Percentiles rank a stretch among this genome's conserved stretches.
Evolutionary conservation across 53 echinoderm and acorn worm species (phyloP).

Genomic region (Stichopus horrens): DNA sequence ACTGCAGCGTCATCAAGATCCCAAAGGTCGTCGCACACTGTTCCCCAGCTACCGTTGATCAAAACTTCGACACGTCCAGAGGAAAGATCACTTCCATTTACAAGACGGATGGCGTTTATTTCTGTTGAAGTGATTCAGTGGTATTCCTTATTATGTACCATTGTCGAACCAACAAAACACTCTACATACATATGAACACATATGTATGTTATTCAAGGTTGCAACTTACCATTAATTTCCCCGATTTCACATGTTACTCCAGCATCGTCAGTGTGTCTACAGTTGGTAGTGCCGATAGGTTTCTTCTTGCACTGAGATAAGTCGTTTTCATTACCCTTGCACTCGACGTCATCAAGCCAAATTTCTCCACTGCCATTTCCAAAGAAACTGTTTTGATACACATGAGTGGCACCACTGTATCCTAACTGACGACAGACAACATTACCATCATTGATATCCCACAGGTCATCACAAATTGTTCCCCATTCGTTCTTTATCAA

Average conservation of each 20-base stretch:
- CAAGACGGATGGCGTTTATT: neutral
- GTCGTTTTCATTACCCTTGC: neutral
- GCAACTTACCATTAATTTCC: no score
- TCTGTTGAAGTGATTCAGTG: neutral
- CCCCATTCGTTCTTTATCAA: neutral
- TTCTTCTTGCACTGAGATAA: neutral
- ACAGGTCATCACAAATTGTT: neutral
- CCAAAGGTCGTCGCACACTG: slow-evolving; percentile 50
- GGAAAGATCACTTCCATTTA: neutral
- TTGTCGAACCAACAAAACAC: no score
- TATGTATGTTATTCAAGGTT: no score
- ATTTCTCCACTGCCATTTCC: neutral
- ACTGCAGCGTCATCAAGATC: neutral
- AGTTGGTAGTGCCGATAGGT: neutral
- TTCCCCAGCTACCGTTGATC: slow-evolving; percentile 49
- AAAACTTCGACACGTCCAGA: slow-evolving; percentile 50
- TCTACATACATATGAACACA: no score
- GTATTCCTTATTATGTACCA: no score
- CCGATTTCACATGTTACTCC: neutral
- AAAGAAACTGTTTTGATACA: neutral
- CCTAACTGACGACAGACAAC: neutral
- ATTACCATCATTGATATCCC: slow-evolving; percentile 3
- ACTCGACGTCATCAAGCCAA: neutral
- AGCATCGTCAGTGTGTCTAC: neutral
- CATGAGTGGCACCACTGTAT: neutral